phyloP scores from a whole-genome alignment of 2,113 vertebrate genomes.

The Scartelaos histophorus region DNA sequence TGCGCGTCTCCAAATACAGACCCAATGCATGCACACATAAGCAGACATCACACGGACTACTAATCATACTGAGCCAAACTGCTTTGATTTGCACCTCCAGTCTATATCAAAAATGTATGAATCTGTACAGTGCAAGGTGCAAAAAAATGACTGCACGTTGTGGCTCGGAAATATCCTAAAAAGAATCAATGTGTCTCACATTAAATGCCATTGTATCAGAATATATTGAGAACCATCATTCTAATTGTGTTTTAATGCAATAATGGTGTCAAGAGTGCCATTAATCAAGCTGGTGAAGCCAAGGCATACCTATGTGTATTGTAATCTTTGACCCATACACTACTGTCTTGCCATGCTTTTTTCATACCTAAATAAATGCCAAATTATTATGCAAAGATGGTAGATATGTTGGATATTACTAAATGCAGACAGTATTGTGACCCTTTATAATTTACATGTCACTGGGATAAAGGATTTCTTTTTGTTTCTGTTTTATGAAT shows the following conservation, averaged over 20 bases:
- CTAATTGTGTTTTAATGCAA: constrained; percentile 44
- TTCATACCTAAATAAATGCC: constrained; percentile 15
- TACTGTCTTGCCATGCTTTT: constrained; percentile 15
- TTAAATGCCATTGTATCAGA: constrained; percentile 42
- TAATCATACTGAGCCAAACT: constrained; percentile 46
- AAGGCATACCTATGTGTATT: constrained; percentile 17
- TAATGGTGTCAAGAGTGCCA: constrained; percentile 35
- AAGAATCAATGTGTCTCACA: constrained; percentile 47
- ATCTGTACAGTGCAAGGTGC: constrained; percentile 48
- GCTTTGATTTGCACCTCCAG: constrained; percentile 45
- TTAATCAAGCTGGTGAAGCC: constrained; percentile 29
- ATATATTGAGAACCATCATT: constrained; percentile 46
- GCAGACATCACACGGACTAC: constrained; percentile 26
- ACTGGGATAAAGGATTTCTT: constrained; percentile 1
- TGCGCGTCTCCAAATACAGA: constrained; percentile 32
- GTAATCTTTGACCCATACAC: constrained; percentile 1
- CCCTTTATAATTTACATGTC: constrained; percentile 23
- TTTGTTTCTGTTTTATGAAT: constrained; percentile 30
- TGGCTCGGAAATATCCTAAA: constrained; percentile 51
- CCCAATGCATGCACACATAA: constrained; percentile 19
- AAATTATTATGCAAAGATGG: constrained; percentile 36
- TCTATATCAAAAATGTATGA: constrained; percentile 53
- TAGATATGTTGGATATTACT: constrained; percentile 13
- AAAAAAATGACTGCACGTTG: constrained; percentile 47
- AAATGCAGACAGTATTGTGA: constrained; percentile 17